Evolutionary conservation across 2,888 invertebrate species (phyloP).

Genomic region (Asteroscopus sphinx): DNA sequence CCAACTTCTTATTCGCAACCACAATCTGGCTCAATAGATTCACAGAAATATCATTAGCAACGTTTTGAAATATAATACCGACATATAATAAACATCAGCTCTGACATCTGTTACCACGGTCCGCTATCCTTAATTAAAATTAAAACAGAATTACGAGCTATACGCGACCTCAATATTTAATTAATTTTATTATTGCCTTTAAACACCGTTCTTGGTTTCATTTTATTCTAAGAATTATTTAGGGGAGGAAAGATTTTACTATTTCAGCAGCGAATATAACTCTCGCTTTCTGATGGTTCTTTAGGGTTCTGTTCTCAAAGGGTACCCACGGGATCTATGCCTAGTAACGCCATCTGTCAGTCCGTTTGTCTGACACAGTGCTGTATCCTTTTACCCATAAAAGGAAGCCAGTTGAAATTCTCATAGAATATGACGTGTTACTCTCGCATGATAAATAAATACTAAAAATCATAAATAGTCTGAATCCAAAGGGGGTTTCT

Average conservation of each 20-base stretch:
- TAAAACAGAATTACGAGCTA: slow-evolving; percentile 77
- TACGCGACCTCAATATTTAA: slow-evolving; percentile 77
- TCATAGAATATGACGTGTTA: too few species aligned
- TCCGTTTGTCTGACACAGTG: too few species aligned
- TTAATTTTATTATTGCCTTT: slow-evolving; percentile 67
- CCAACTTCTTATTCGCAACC: slow-evolving; percentile 3
- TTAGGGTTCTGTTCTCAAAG: neutral
- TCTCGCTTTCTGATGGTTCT: slow-evolving; percentile 1
- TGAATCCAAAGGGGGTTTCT: too few species aligned
- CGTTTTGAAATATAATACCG: slow-evolving; percentile 54
- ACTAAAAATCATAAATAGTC: too few species aligned
- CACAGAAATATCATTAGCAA: slow-evolving; percentile 52
- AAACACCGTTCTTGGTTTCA: slow-evolving; percentile 54
- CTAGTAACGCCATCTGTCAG: too few species aligned
- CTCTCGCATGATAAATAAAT: too few species aligned
- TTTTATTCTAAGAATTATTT: slow-evolving; percentile 51
- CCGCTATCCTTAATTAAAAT: slow-evolving; percentile 79
- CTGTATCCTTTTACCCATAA: too few species aligned
- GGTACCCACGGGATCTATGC: too few species aligned
- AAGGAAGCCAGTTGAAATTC: too few species aligned
- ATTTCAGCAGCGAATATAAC: slow-evolving; percentile 2
- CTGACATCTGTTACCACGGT: slow-evolving; percentile 77
- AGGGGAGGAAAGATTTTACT: slow-evolving; percentile 27
- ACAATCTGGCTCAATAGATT: slow-evolving; percentile 45
- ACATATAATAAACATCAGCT: slow-evolving; percentile 70